Evolutionary conservation across 2,888 invertebrate species (phyloP), one percentile per base, ranked within the genome.

Genomic region (Volucella bombylans): DNA sequence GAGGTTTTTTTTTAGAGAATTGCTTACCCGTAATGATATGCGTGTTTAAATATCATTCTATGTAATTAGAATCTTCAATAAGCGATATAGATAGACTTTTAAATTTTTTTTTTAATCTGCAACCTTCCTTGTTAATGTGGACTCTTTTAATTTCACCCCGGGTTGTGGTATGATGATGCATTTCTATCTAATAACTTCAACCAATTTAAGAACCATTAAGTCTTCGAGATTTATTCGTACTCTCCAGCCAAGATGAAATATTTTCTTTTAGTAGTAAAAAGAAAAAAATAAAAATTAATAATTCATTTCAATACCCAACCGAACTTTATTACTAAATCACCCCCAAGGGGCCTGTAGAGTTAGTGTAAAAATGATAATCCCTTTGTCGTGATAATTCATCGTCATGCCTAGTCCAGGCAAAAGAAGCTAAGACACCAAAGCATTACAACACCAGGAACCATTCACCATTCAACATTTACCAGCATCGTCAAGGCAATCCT

Each of bases 341-440:
- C 83, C 83, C 83, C 83, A 65, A 71, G 83, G 72, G 83, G 39
- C 69, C 71, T 52, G 14, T 55, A 41, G 62, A 81, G 76, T 72
- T 88, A 89, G 90, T 90, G 89, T 90, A 91, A 91, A 91, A 91
- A 90, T 91, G 90, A 90, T 91, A 91, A 91, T 91, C 91, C 91
- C 89, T 89, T 88, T 90, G 91, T 90, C 91, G 89, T 90, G 90
- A 91, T 91, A 91, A 91, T 90, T 91, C 91, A 91, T 88, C 69
- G 52, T 73, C 54, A 41, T 62, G 43, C 38, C 52, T 62, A 6
- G 68, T 49, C 55, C 62, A 59, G 76, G 67, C 31, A 68, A 49
- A 65, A 68, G 14, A 8, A 68, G 65, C 65, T 18, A 18, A 83
- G 67, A 38, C 47, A 61, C 18, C 31, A 31, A 31, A 31, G 31